phyloP scores from a whole-genome alignment of 53 echinoderm and acorn worm species.

The Crossaster papposus region DNA sequence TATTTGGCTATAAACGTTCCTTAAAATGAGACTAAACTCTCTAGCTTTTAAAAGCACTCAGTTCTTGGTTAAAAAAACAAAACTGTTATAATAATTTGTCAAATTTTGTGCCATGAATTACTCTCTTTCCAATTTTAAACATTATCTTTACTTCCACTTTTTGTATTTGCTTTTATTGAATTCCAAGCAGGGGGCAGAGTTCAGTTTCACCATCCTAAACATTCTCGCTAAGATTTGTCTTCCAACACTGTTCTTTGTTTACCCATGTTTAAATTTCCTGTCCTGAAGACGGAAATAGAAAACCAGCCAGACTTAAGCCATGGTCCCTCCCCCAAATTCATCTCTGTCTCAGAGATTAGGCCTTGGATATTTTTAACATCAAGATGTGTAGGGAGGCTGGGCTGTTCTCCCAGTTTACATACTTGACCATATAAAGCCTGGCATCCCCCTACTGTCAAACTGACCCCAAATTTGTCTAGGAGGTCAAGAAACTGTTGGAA shows the following conservation, averaged over 20 bases:
- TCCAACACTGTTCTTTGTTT: slow-evolving; percentile 13
- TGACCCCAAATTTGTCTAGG: slow-evolving; percentile 28
- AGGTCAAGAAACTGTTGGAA: slow-evolving; percentile 28
- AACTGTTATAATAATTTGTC: background rate
- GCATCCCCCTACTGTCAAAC: slow-evolving; percentile 37
- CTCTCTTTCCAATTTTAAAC: background rate
- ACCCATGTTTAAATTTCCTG: slow-evolving; percentile 7
- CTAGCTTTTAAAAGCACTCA: background rate
- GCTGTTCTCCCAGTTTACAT: slow-evolving; percentile 5
- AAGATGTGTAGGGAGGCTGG: background rate
- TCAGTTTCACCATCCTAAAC: background rate
- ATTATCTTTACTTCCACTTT: background rate
- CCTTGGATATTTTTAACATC: slow-evolving; percentile 6
- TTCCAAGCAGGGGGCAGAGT: slow-evolving; percentile 39
- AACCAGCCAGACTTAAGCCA: background rate
- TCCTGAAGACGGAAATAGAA: background rate
- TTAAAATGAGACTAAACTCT: background rate
- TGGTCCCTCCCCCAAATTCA: background rate
- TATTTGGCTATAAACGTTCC: background rate
- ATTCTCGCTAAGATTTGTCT: background rate
- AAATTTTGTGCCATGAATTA: slow-evolving; percentile 30
- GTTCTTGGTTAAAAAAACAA: background rate
- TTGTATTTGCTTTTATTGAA: background rate
- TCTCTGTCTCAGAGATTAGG: background rate
- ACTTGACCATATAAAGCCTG: slow-evolving; percentile 54